Evolutionary conservation across 2,113 vertebrate genomes (phyloP).

Genomic region (Cebus imitator): DNA sequence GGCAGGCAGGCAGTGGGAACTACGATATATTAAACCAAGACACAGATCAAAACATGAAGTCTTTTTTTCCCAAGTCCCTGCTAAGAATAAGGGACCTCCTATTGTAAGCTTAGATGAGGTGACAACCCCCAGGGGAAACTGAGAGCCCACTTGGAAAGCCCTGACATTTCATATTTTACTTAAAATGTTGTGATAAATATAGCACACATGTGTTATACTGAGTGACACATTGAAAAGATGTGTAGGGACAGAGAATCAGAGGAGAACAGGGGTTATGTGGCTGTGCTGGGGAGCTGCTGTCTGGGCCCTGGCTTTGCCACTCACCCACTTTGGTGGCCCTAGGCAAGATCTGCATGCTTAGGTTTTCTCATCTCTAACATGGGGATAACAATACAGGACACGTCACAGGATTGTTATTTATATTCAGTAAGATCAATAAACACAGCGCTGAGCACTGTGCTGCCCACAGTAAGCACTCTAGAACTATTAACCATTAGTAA

Average conservation of each 20-base stretch:
- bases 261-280: not conserved
- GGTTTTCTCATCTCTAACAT: not conserved
- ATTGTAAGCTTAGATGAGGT: not conserved
- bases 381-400: not conserved
- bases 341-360: not conserved
- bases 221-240: not conserved
- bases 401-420: not conserved
- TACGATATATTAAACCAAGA: not conserved
- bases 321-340: not conserved
- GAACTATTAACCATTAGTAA: not conserved
- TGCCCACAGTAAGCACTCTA: not conserved
- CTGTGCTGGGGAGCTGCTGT: not conserved
- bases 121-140: too few relatives aligned
- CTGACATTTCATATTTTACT: not conserved
- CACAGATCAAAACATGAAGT: not conserved
- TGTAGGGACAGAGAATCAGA: not conserved
- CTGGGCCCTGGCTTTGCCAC: not conserved
- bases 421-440: not conserved
- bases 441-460: not conserved
- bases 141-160: not conserved
- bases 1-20: not conserved
- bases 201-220: not conserved
- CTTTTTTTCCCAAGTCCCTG: not conserved
- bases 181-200: not conserved
- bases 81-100: not conserved